Conservation (phyloP, 35 echinoderm and acorn worm genomes). For the Anneissia japonica region DNA sequence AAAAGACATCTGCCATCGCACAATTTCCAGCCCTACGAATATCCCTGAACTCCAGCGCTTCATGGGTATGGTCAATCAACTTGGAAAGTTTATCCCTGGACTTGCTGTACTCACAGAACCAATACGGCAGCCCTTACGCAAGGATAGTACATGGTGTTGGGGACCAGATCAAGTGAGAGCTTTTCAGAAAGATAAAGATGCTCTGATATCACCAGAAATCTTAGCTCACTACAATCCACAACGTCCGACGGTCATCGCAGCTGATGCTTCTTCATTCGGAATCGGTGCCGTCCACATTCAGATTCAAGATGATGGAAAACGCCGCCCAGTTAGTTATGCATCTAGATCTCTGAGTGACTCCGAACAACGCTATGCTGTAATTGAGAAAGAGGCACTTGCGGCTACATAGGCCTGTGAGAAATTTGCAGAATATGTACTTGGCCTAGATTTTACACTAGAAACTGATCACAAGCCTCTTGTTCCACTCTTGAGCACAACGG, state of each 20-base stretch:
- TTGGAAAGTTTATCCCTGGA: slow-evolving; percentile 54
- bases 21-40: neutral
- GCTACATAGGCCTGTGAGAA: slow-evolving; percentile 23
- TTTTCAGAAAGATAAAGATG: slow-evolving; percentile 42
- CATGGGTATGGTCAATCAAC: slow-evolving; percentile 38
- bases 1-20: neutral
- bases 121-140: slow-evolving; percentile 27
- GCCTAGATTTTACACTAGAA: slow-evolving; percentile 4
- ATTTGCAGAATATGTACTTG: neutral
- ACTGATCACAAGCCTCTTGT: slow-evolving; percentile 70
- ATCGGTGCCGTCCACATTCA: slow-evolving; percentile 36
- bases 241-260: slow-evolving; percentile 26
- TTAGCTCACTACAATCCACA: slow-evolving; percentile 34
- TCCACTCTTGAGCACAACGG: slow-evolving; percentile 22
- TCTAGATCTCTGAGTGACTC: slow-evolving; percentile 34
- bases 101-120: slow-evolving; percentile 23
- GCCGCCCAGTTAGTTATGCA: slow-evolving; percentile 43
- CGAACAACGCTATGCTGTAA: slow-evolving; percentile 47
- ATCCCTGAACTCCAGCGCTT: slow-evolving; percentile 40
- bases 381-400: slow-evolving; percentile 56
- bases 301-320: slow-evolving; percentile 32
- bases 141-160: slow-evolving; percentile 49
- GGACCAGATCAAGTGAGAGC: slow-evolving; percentile 22
- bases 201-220: slow-evolving; percentile 25
- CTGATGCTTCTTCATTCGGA: slow-evolving; percentile 39